phyloP scores from a whole-genome alignment of 1,140 invertebrate species.

The Aethina tumida region DNA sequence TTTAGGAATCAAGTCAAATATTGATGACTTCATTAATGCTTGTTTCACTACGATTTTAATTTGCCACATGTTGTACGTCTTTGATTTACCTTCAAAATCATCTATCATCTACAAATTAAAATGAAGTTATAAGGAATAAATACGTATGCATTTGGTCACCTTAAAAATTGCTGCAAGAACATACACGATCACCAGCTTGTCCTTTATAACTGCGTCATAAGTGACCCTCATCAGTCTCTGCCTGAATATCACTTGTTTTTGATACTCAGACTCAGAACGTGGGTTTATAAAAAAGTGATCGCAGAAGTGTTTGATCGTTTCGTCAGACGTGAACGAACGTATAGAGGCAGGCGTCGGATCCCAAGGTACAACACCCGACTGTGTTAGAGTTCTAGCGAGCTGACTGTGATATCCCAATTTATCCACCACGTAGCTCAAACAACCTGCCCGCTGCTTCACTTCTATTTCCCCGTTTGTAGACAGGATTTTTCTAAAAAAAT shows the following conservation, averaged over 20 bases:
- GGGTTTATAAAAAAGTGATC: constrained; percentile 48
- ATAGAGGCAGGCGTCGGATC: constrained; percentile 49
- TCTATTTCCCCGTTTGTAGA: constrained; percentile 58
- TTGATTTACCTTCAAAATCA: constrained; percentile 38
- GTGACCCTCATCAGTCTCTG: constrained; percentile 65
- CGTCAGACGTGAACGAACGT: constrained; percentile 56
- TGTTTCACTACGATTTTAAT: constrained; percentile 49
- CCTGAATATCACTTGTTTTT: constrained; percentile 47
- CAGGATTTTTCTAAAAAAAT: constrained; percentile 29
- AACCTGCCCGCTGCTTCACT: constrained; percentile 83
- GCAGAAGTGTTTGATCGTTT: constrained; percentile 52
- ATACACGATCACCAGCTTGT: constrained; percentile 70
- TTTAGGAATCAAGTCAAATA: constrained; percentile 30
- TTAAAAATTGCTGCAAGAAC: constrained; percentile 62
- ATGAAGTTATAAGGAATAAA: constrained; percentile 1
- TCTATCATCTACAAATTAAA: constrained; percentile 38
- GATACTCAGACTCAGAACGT: constrained; percentile 24
- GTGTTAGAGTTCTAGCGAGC: constrained; percentile 71
- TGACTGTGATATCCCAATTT: constrained; percentile 78
- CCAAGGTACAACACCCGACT: constrained; percentile 64
- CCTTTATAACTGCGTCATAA: constrained; percentile 78
- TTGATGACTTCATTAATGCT: constrained; percentile 29
- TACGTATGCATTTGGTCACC: constrained; percentile 35
- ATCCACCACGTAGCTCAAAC: constrained; percentile 79
- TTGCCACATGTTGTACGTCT: constrained; percentile 52